phyloP scores from a whole-genome alignment of 2,888 invertebrate species.

The Ormia ochracea region DNA sequence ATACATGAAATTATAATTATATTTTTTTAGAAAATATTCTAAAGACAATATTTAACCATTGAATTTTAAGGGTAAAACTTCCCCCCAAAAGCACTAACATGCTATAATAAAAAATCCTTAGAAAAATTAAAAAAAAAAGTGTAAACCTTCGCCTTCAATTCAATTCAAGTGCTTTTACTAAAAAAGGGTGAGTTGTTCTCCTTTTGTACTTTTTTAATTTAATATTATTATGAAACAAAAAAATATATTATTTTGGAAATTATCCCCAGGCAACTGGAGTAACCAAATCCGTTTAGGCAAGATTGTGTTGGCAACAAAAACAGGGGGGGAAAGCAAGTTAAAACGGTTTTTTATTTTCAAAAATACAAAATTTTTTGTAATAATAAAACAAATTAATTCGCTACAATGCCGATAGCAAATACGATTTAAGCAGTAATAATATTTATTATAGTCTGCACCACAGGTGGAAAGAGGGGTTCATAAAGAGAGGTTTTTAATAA shows the following conservation, averaged over 20 bases:
- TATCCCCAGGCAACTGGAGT: conserved; percentile 69
- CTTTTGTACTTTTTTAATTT: conserved; percentile 11
- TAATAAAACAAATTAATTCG: background rate
- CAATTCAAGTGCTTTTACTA: conserved; percentile 3
- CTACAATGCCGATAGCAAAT: conserved; percentile 29
- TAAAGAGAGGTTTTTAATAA: too few species aligned
- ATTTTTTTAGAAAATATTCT: too few species aligned
- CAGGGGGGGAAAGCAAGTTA: conserved; percentile 6
- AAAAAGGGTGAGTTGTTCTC: conserved; percentile 18
- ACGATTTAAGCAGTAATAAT: conserved; percentile 29
- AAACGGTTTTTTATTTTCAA: background rate
- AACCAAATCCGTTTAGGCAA: conserved; percentile 74
- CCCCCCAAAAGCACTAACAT: too few species aligned
- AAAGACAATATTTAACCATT: too few species aligned
- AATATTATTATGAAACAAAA: conserved; percentile 9
- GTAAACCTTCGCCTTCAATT: background rate
- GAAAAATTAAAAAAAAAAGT: conserved; percentile 1
- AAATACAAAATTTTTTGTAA: too few species aligned
- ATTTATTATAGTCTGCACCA: background rate
- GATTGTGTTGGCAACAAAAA: conserved; percentile 18
- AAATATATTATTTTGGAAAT: conserved; percentile 58
- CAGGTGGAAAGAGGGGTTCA: background rate
- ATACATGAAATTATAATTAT: too few species aligned
- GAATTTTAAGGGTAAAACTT: too few species aligned
- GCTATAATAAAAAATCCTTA: conserved; percentile 21